Evolutionary conservation across 2,113 vertebrate genomes (phyloP), one percentile per base, ranked within the genome.

Genomic region (Takifugu bimaculatus): DNA sequence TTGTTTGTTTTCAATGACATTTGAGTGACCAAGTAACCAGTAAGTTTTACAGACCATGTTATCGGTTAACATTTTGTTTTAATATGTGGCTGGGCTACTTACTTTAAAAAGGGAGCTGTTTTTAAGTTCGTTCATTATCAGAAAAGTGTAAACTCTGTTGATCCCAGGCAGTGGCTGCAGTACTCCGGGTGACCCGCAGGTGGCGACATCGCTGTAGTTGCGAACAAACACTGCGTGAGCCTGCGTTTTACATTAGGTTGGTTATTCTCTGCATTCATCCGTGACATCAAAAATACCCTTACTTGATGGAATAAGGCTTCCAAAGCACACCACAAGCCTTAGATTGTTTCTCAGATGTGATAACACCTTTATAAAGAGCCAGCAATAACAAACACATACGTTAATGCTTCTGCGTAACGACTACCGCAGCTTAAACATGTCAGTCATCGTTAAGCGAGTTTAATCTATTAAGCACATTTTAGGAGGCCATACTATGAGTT

Each of bases 21-120:
- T 83, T 83, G 80, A 85, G 83, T 90, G 87, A 92, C 89, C 89
- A 89, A 90, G 85, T 87, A 82, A 77, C 80, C 58, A 63, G 59
- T 65, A 72, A 72, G 63, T 75, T 81, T 63, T 42, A 60, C 74
- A 86, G 75, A 88, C 74, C 66, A 61, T 83, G 69, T 78, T 57
- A 70, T 57, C 57, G 29, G 50, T 76, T 52, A 73, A n/a, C 58
- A 59, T 62, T 74, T 68, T 70, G 42, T 88, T 84, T 88, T 80
- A 79, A 80, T 76, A 71, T 84, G 79, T 89, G 86, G 79, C 82
- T 81, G 85, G 87, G 85, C 86, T 91, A 84, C 85, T 74, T 80
- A 61, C 56, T 78, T 83, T 20, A 20, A 74, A 88, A 87, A 76
- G 79, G 73, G 77, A 81, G 55, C 6, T 62, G 49, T 50, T 56